Evolutionary conservation across 2,797 vertebrate species (phyloP).

Genomic region (Typhlichthys subterraneus): DNA sequence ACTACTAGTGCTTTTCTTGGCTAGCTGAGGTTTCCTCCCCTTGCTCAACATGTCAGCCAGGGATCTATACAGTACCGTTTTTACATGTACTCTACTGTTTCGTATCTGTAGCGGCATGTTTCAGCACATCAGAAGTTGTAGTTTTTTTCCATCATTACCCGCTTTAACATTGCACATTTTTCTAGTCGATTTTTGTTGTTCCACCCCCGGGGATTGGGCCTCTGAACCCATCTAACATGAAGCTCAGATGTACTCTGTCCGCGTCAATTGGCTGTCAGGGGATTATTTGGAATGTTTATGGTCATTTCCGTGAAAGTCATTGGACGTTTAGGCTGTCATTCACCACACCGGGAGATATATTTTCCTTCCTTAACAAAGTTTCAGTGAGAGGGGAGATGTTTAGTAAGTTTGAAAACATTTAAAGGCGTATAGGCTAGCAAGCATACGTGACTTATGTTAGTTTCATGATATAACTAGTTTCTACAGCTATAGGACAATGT

Average conservation of each 20-base stretch:
- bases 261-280: constrained; percentile 61
- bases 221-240: constrained; percentile 71
- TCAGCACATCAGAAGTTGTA: no score
- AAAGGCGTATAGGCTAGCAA: no score
- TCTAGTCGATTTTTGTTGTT: constrained; percentile 62
- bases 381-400: constrained; percentile 73
- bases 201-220: constrained; percentile 75
- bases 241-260: constrained; percentile 28
- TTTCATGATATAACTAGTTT: no score
- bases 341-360: constrained; percentile 46
- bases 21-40: constrained; percentile 40
- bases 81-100: constrained; percentile 4
- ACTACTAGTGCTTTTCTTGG: constrained; percentile 48
- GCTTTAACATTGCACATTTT: constrained; percentile 45
- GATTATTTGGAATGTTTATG: constrained; percentile 61
- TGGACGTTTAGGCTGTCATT: constrained; percentile 67
- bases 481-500: constrained; percentile 13
- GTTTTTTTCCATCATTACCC: background rate
- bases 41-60: constrained; percentile 49
- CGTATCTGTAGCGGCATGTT: background rate
- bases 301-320: constrained; percentile 56
- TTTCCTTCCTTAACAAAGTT: constrained; percentile 77
- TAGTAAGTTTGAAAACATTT: constrained; percentile 31
- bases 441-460: no score
- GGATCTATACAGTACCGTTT: constrained; percentile 9